These are phyloP conservation scores for Limenitis camilla DNA, from an alignment of 2,888 invertebrate genomes.

Conservation along the genomic window DNA sequence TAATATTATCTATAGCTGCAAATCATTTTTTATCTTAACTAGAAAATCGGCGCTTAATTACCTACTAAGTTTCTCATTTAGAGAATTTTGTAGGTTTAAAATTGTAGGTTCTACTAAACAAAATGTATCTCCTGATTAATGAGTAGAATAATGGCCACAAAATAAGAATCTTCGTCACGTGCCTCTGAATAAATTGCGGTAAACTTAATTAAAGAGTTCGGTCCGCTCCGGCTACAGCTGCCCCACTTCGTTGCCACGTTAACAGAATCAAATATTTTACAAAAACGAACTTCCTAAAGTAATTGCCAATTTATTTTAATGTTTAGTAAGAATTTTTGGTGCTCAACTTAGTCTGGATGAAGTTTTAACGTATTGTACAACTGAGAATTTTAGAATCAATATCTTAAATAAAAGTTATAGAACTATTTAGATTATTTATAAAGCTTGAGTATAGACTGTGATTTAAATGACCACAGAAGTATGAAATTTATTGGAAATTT, in stretches of 20 bases:
- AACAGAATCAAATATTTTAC: constrained; percentile 24
- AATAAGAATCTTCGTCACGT: constrained; percentile 37
- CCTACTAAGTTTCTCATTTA: too few species aligned
- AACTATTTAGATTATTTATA: too few species aligned
- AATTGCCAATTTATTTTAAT: constrained; percentile 14
- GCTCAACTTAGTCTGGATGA: neutral
- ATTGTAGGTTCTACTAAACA: neutral
- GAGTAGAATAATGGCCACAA: constrained; percentile 4
- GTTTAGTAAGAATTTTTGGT: neutral
- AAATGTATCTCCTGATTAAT: neutral
- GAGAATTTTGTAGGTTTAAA: too few species aligned
- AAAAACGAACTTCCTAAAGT: constrained; percentile 7
- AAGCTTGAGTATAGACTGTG: too few species aligned
- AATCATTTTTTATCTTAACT: neutral
- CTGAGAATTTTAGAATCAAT: too few species aligned
- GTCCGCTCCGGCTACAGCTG: constrained; percentile 12
- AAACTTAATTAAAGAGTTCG: constrained; percentile 55
- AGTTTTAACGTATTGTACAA: neutral
- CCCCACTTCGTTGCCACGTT: constrained; percentile 26
- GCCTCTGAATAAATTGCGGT: constrained; percentile 50
- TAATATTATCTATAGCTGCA: neutral
- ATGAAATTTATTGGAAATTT: too few species aligned
- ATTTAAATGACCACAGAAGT: too few species aligned
- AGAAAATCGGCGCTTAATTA: too few species aligned
- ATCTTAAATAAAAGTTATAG: too few species aligned